Evolutionary conservation across 2,888 invertebrate species (phyloP), one percentile per base, ranked within the genome.

Genomic region (Ophioninae sp.): DNA sequence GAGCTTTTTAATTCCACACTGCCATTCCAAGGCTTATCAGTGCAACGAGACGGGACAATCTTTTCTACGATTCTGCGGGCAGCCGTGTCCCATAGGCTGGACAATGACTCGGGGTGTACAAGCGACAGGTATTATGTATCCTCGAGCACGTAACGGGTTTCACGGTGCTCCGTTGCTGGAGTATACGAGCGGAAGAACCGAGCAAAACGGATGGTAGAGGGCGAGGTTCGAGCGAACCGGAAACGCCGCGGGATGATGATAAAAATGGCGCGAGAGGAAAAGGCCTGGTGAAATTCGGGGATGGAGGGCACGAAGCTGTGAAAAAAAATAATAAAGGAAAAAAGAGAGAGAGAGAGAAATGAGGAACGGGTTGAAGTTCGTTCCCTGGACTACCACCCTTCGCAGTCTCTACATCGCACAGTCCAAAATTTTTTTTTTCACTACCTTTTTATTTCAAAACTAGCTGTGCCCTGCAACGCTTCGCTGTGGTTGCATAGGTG

Each of bases 371-470:
- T 10, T 51, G 78, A 39, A 56, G 64, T 23, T 23, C 23, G 64
- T n/a, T 37, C 39, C 51, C 17, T 20, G 37, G 56, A 56, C 37
- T 22, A 63, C 39, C 61, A 71, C 1, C 7, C 3, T 63, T 10
- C 6, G 51, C 23, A 17, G 41, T 37, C 6, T 44, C 30, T 7
- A 17, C 23, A 30, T 51, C 65, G 64, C 41, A 51, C 6, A 63
- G 51, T 73, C 9, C 22, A 59, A 76, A n/a, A n/a, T n/a, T 76
- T 67, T 69, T 69, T 75, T 83, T 72, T 44, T 75, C 79, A 72
- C 72, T 75, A 76, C 59, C 71, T 82, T 79, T 81, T 82, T 64
- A 82, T 79, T 79, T 61, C 75, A 65, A 75, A 71, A 72, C 59
- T 17, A 82, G n/a, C n/a, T n/a, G n/a, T n/a, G n/a, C n/a, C n/a